These are phyloP conservation scores for Xyrichtys novacula DNA, from an alignment of 2,797 vertebrate genomes.

Conservation along the genomic window DNA sequence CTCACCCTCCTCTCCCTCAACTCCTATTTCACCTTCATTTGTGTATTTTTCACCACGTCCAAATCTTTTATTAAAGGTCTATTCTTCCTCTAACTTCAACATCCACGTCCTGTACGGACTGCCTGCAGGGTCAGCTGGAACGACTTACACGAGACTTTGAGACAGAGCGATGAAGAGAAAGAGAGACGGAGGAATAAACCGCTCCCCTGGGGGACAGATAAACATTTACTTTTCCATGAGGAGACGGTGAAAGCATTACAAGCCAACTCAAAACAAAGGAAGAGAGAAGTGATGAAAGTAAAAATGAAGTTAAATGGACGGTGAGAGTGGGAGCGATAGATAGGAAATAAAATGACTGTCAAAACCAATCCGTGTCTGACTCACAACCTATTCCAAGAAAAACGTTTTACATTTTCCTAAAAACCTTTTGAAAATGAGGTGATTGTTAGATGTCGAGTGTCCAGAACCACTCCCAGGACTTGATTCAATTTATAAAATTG, in stretches of 20 bases:
- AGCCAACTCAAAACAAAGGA: conserved; percentile 13
- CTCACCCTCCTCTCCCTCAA: conserved; percentile 36
- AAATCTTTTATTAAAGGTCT: conserved; percentile 49
- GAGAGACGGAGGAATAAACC: conserved; percentile 60
- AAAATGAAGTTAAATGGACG: conserved; percentile 18
- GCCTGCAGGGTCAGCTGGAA: conserved; percentile 62
- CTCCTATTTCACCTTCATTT: conserved; percentile 63
- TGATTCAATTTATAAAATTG: neutral
- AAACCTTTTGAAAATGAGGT: conserved; percentile 6
- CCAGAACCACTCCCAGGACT: conserved; percentile 27
- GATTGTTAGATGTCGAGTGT: conserved; percentile 27
- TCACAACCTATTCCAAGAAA: conserved; percentile 36
- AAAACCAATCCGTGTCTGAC: conserved; percentile 24
- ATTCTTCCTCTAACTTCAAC: conserved; percentile 40
- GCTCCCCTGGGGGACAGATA: conserved; percentile 67
- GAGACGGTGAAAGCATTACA: conserved; percentile 54
- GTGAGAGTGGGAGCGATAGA: conserved; percentile 12
- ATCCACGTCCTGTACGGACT: conserved; percentile 6
- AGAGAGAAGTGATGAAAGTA: conserved; percentile 20
- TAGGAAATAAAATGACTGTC: conserved; percentile 16
- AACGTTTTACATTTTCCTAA: neutral
- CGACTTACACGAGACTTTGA: conserved; percentile 69
- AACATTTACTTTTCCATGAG: conserved; percentile 80
- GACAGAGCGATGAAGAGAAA: conserved; percentile 51
- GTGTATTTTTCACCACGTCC: conserved; percentile 54